phyloP scores from a whole-genome alignment of 2,113 vertebrate genomes.

The Aptenodytes forsteri region DNA sequence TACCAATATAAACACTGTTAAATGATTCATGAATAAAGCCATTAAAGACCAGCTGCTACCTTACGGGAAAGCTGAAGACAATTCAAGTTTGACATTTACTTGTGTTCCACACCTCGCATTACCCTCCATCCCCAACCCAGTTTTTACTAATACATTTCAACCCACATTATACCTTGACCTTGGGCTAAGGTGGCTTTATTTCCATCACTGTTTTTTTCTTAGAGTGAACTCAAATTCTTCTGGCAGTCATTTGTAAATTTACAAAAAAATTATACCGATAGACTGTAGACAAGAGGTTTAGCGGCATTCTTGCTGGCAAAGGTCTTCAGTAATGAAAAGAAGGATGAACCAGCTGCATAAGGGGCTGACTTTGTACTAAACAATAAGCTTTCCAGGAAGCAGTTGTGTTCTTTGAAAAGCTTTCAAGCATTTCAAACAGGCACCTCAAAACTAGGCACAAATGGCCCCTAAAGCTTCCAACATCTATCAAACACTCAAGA shows the following conservation, averaged over 20 bases:
- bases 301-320: neutral
- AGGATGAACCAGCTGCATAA: neutral
- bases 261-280: neutral
- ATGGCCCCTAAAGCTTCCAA: slow-evolving; percentile 42
- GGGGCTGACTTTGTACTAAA: neutral
- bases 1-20: slow-evolving; percentile 13
- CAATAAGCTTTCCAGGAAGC: slow-evolving; percentile 5
- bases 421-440: slow-evolving; percentile 68
- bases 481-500: slow-evolving; percentile 8
- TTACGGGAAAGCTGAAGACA: slow-evolving; percentile 16
- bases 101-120: neutral
- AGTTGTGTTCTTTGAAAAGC: slow-evolving; percentile 38
- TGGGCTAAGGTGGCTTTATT: neutral
- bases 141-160: neutral
- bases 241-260: neutral
- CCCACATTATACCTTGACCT: neutral
- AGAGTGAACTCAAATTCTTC: neutral
- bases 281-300: neutral
- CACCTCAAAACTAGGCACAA: slow-evolving; percentile 62
- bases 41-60: slow-evolving; percentile 28
- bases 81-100: neutral
- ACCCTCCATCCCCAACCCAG: neutral
- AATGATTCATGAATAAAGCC: slow-evolving; percentile 51
- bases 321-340: slow-evolving; percentile 1
- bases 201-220: neutral